A percentile compares a stretch with the other conserved stretches of the same genome.
phyloP scores from a whole-genome alignment of 2,888 invertebrate genomes.

The Oscheius sp. region DNA sequence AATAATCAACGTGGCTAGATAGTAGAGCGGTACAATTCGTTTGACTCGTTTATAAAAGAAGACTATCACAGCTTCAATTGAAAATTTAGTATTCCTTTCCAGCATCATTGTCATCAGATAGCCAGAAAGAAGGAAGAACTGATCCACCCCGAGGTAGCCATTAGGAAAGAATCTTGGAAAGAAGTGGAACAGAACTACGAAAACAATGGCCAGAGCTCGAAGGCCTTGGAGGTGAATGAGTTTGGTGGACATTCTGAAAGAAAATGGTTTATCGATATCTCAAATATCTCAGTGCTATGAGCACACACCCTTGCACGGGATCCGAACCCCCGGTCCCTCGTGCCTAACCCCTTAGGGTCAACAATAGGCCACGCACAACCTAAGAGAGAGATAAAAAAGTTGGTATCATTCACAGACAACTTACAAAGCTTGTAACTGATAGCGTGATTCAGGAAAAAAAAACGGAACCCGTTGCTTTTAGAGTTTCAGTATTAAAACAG shows the following conservation, averaged over 20 bases:
- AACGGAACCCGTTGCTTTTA: too few relatives aligned
- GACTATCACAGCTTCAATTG: neutral
- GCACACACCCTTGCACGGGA: too few relatives aligned
- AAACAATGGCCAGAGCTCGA: neutral
- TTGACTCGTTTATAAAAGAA: conserved; percentile 22
- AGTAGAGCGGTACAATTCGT: conserved; percentile 24
- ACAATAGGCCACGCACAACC: too few relatives aligned
- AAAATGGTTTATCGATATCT: too few relatives aligned
- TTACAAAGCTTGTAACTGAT: too few relatives aligned
- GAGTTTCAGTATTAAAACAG: too few relatives aligned
- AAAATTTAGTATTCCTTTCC: neutral
- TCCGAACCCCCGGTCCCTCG: too few relatives aligned
- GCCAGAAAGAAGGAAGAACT: conserved; percentile 27
- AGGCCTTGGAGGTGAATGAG: neutral
- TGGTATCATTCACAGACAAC: too few relatives aligned
- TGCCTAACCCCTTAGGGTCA: too few relatives aligned
- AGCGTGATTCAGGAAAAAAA: too few relatives aligned
- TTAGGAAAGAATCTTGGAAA: neutral
- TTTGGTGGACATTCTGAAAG: neutral
- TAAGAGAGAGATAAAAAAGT: too few relatives aligned
- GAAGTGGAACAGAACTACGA: conserved; percentile 1
- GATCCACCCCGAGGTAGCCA: neutral
- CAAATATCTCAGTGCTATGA: too few relatives aligned
- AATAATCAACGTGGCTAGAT: conserved; percentile 6
- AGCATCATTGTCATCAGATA: conserved; percentile 31